Evolutionary conservation across 2,888 invertebrate species (phyloP).

Genomic region (Coleophora deauratella): DNA sequence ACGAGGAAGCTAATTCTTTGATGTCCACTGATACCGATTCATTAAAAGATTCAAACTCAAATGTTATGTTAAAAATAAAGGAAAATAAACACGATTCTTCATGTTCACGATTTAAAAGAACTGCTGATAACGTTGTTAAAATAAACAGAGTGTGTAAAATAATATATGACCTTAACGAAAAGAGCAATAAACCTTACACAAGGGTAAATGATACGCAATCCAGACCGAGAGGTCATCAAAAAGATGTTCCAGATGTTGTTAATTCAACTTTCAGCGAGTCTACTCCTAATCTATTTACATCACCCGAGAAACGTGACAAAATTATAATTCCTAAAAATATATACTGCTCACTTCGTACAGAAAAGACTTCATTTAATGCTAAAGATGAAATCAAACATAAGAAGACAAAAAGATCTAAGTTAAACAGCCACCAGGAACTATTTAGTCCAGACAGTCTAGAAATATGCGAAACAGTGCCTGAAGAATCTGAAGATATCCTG

Average conservation of each 20-base stretch:
- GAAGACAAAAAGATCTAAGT: slow-evolving; percentile 2
- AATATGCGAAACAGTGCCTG: slow-evolving; percentile 24
- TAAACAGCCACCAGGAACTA: too few species aligned
- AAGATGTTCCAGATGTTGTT: slow-evolving; percentile 59
- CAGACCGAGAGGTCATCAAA: slow-evolving; percentile 30
- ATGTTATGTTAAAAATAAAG: background rate
- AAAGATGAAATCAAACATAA: slow-evolving; percentile 13
- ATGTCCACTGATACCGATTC: slow-evolving; percentile 38
- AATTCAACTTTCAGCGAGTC: slow-evolving; percentile 57
- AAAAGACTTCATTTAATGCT: slow-evolving; percentile 29
- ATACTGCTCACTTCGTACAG: slow-evolving; percentile 48
- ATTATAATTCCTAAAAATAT: slow-evolving; percentile 56
- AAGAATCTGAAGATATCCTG: slow-evolving; percentile 33
- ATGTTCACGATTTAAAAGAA: slow-evolving; percentile 34
- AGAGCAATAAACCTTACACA: slow-evolving; percentile 20
- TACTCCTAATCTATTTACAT: slow-evolving; percentile 30
- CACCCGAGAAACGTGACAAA: slow-evolving; percentile 39
- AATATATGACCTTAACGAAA: slow-evolving; percentile 25
- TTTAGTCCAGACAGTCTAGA: slow-evolving; percentile 26
- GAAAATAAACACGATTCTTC: slow-evolving; percentile 3
- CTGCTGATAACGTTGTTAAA: slow-evolving; percentile 39
- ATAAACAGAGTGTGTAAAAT: slow-evolving; percentile 50
- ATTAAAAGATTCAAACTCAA: slow-evolving; percentile 10
- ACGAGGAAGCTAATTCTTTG: slow-evolving; percentile 54
- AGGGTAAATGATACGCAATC: slow-evolving; percentile 7